Conservation (phyloP, 2,888 invertebrate genomes). For the Pristionchus exspectatus region DNA sequence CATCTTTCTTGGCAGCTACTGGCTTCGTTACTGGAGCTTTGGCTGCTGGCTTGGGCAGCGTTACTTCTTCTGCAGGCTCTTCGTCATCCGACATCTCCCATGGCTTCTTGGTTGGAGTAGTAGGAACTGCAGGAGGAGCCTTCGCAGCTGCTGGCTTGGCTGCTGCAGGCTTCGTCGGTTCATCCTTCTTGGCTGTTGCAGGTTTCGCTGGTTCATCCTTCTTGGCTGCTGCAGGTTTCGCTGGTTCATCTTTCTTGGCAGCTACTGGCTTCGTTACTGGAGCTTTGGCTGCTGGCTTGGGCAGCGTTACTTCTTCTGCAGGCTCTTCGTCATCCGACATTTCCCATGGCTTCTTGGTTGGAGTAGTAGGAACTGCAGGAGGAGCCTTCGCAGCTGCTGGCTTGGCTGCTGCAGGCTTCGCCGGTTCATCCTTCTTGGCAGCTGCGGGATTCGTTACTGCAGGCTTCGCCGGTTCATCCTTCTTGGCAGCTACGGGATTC, state of each 20-base stretch:
- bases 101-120: not conserved
- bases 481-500: no score
- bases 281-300: slow-evolving; percentile 17
- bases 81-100: slow-evolving; percentile 41
- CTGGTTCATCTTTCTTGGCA: not conserved
- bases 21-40: not conserved
- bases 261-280: not conserved
- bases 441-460: not conserved
- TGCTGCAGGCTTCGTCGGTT: not conserved
- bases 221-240: not conserved
- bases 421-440: no score
- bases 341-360: slow-evolving; percentile 4
- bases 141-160: not conserved
- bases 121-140: not conserved
- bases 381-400: not conserved
- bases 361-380: not conserved
- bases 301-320: not conserved
- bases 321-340: slow-evolving; percentile 34
- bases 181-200: no score
- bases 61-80: slow-evolving; percentile 5
- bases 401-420: not conserved
- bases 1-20: not conserved
- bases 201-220: not conserved
- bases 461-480: no score
- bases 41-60: not conserved